phyloP scores from a whole-genome alignment of 2,888 invertebrate species.

The Peribatodes rhomboidaria region DNA sequence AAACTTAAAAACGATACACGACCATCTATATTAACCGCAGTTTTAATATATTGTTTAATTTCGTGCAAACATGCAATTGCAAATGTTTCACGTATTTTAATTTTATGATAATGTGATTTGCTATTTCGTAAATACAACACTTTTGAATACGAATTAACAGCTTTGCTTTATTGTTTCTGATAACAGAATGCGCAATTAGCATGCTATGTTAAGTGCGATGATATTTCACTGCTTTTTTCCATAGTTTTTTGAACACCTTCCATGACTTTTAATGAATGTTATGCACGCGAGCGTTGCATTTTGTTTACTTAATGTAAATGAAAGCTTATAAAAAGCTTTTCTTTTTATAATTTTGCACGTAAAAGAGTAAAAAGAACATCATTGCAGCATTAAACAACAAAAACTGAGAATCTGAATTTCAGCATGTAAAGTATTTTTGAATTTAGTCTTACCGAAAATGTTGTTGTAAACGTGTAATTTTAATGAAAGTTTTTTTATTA shows the following conservation, averaged over 20 bases:
- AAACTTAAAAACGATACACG: slow-evolving; percentile 42
- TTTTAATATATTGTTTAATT: slow-evolving; percentile 65
- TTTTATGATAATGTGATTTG: slow-evolving; percentile 64
- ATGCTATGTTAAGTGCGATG: slow-evolving; percentile 48
- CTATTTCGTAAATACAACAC: slow-evolving; percentile 52
- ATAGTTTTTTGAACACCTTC: slow-evolving; percentile 26
- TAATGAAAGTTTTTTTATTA: not conserved
- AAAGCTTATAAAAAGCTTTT: slow-evolving; percentile 12
- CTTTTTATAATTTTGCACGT: slow-evolving; percentile 15
- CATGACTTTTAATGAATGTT: slow-evolving; percentile 29
- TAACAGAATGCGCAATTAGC: slow-evolving; percentile 61
- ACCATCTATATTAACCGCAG: slow-evolving; percentile 53
- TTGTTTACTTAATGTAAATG: slow-evolving; percentile 31
- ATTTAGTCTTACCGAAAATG: too few relatives aligned
- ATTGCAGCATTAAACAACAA: not conserved
- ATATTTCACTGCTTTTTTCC: slow-evolving; percentile 35
- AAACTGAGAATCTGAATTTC: not conserved
- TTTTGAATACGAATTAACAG: slow-evolving; percentile 56
- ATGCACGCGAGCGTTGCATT: slow-evolving; percentile 42
- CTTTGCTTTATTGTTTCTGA: slow-evolving; percentile 61
- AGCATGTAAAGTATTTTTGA: too few relatives aligned
- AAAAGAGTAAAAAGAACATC: slow-evolving; percentile 1
- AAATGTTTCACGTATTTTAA: slow-evolving; percentile 53
- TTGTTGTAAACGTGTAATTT: too few relatives aligned
- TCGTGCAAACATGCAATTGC: slow-evolving; percentile 67